phyloP scores from a whole-genome alignment of 2,888 invertebrate genomes.

The Sphaerophoria taeniata region DNA sequence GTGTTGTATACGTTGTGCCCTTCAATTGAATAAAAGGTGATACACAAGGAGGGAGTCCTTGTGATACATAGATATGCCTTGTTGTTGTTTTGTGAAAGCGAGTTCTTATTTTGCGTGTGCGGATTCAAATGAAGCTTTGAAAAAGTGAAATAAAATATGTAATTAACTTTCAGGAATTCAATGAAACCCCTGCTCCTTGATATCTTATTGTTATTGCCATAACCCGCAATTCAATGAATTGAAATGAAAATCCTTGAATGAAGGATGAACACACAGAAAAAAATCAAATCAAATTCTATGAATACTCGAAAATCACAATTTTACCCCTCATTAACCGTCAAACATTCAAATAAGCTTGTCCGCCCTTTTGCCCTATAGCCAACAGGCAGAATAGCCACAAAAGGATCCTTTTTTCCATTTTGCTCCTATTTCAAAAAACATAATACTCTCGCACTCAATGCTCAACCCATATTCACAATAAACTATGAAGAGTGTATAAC shows the following conservation, averaged over 20 bases:
- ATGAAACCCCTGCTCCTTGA: slow-evolving; percentile 2
- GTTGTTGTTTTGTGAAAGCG: slow-evolving; percentile 30
- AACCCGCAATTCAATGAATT: not conserved
- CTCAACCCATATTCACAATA: slow-evolving; percentile 1
- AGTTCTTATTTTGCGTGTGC: slow-evolving; percentile 36
- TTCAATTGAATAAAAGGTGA: slow-evolving; percentile 52
- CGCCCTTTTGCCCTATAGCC: slow-evolving; percentile 17
- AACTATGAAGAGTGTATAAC: slow-evolving; percentile 62
- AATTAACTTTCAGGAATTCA: slow-evolving; percentile 45
- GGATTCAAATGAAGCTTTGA: slow-evolving; percentile 30
- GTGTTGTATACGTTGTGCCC: slow-evolving; percentile 65
- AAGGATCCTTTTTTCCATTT: slow-evolving; percentile 28
- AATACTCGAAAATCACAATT: slow-evolving; percentile 13
- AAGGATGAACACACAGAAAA: not conserved
- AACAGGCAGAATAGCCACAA: too few species aligned
- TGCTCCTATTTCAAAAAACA: slow-evolving; percentile 36
- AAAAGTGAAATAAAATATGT: slow-evolving; percentile 13
- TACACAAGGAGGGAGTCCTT: slow-evolving; percentile 14
- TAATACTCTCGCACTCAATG: slow-evolving; percentile 14
- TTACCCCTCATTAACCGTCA: slow-evolving; percentile 17
- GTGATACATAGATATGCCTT: slow-evolving; percentile 54
- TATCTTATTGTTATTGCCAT: not conserved
- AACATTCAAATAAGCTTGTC: slow-evolving; percentile 54
- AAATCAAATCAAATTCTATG: not conserved
- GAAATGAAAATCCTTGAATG: not conserved